Evolutionary conservation across 2,797 vertebrate species (phyloP), one percentile per base, ranked within the genome.

Genomic region (Phrynocephalus vlangalii): DNA sequence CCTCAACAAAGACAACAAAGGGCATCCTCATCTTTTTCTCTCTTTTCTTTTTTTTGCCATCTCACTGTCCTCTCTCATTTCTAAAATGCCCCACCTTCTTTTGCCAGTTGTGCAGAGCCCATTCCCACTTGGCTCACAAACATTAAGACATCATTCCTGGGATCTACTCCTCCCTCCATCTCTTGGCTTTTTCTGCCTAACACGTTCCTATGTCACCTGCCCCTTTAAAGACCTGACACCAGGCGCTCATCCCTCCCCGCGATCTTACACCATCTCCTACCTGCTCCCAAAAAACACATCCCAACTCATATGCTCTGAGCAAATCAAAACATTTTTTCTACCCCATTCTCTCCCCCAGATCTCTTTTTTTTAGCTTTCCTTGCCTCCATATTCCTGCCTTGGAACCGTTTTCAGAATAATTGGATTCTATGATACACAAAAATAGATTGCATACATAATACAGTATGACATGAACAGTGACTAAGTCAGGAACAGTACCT

Each of bases 1-100:
- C 28, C 38, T 76, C 68, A 85, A 63, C 86, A 83, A 79, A 88
- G 87, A 68, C 77, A 83, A 83, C 86, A 76, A 88, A 88, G 78
- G 78, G 67, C 70, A 56, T 52, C 63, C 77, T 38, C 70, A 5
- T 1, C 4, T 3, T 30, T 9, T 56, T 84, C 38, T 38, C 38
- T 38, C 38, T 38, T 38, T 38, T 38, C 38, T 38, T 38, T 38
- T 38, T 84, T 84, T 38, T 79, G 82, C 87, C 79, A 50, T 70
- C 52, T 81, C 70, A 88, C 71, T 50, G 50, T 24, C 28, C 44
- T 63, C 70, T 18, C 67, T 33, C 86, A 6, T 50, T 79, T 38
- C 60, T n/a, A 85, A 68, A 81, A 81, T 28, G 26, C 52, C 4
- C 76, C 33, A 22, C n/a, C 5, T 60, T 26, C 73, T n/a, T 33